Evolutionary conservation across 2,888 invertebrate species (phyloP).

Genomic region (Lagria hirta): DNA sequence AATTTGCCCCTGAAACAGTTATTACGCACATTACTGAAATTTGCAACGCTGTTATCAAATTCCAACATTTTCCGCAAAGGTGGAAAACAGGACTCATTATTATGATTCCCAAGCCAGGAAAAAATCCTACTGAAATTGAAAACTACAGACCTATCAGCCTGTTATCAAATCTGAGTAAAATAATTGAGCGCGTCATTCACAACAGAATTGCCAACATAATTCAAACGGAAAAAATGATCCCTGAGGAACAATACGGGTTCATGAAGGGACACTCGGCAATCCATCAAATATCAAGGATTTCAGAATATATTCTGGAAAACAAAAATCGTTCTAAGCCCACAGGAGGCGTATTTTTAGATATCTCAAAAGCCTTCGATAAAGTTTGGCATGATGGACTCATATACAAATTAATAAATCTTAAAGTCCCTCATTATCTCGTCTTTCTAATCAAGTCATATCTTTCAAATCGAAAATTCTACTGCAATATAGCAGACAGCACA

Average conservation of each 20-base stretch:
- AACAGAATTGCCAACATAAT: slow-evolving; percentile 4
- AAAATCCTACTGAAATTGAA: slow-evolving; percentile 6
- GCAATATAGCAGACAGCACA: neutral
- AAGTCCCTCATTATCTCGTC: slow-evolving; percentile 12
- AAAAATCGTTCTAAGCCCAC: slow-evolving; percentile 4
- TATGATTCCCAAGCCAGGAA: slow-evolving; percentile 2
- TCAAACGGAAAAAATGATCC: slow-evolving; percentile 13
- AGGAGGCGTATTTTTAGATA: no score
- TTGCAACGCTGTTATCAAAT: no score
- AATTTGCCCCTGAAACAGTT: slow-evolving; percentile 1
- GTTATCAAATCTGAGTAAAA: no score
- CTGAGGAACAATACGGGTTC: slow-evolving; percentile 16
- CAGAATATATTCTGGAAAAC: slow-evolving; percentile 5
- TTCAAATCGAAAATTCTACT: neutral
- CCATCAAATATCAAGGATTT: slow-evolving; percentile 17
- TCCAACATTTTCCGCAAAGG: slow-evolving; percentile 7
- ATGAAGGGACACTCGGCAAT: slow-evolving; percentile 13
- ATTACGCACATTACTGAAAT: neutral
- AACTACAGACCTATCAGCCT: no score
- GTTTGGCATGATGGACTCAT: no score
- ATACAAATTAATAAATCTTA: no score
- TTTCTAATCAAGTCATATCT: neutral
- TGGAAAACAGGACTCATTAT: slow-evolving; percentile 3
- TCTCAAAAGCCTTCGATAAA: no score
- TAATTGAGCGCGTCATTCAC: slow-evolving; percentile 3